Evolutionary conservation across 1,140 invertebrate genomes (phyloP), one percentile per base, ranked within the genome.

Genomic region (Cherax destructor): DNA sequence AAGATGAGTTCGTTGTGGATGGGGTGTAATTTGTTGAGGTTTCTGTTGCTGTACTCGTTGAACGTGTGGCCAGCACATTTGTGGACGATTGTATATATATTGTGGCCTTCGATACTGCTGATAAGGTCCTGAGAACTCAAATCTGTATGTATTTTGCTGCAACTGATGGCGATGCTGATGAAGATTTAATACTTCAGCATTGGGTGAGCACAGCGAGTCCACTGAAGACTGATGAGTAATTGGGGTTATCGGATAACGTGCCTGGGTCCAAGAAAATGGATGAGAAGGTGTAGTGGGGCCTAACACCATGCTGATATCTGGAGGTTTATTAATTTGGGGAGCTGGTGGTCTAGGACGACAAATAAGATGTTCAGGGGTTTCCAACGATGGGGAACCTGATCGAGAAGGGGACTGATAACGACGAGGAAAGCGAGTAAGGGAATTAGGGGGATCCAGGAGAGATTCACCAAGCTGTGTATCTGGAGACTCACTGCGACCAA

Each of bases 401-500:
- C 94, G 87, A 1, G 94, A 94, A 10, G 94, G 94, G 41, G 94
- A 94, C 86, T 94, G 94, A 91, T 94, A 94, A 16, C 94, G 92
- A 30, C 94, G 94, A 50, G 94, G 93, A 79, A 94, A 94, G 92
- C 94, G 94, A 10, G 94, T 92, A 72, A 94, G 89, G 76, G 88
- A 93, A 85, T 94, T 93, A 10, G 94, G 94, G 65, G 94, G 94
- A 93, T 95, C 95, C 49, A 95, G 93, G 24, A 95, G 94, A 92
- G 94, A 94, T 79, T 95, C 95, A 47, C 95, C 95, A 10, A 95
- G 93, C 92, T 94, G 93, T 13, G 93, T 92, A 92, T 94, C 93
- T 30, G 91, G 93, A 24, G 93, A 92, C 52, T 91, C 92, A 11
- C 92, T 92, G 80, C 92, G 92, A 49, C 85, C 88, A 11, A 88